Base-by-base conservation (phyloP, 2,113 vertebrate genomes). In the Pterocles burchelli region DNA sequence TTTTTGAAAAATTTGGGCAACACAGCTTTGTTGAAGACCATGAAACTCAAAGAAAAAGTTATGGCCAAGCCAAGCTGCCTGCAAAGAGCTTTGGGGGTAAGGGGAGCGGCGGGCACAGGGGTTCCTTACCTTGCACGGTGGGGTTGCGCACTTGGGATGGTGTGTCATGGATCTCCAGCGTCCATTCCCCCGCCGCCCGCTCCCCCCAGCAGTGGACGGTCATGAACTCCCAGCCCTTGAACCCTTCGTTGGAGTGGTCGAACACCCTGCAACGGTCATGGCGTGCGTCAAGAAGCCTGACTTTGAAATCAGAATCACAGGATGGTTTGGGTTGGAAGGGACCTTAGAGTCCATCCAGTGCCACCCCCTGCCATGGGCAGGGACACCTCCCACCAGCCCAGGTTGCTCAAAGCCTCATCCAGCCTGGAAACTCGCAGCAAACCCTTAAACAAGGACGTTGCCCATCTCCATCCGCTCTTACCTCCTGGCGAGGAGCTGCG, bases 181-280 rank as follows among this genome's bases (percentile, higher is more conserved):
- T 99, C 99, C 99, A 99, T 13, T 97, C 98, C 11, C 99, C 99
- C 1, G 98, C 98, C 0, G 99, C 98, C 59, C 96, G 98, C 94
- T 99, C 99, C 19, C 99, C 99, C 99, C 99, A 99, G 95, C 99
- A 99, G 93, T 99, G 99, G 59, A 99, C 98, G 0, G 98, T 99
- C 99, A 99, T 99, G 96, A 99, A 99, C 90, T 99, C 99, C 99
- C 99, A 99, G 97, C 99, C 98, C 58, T 98, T 99, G 96, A 99
- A 99, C 7, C 99, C 99, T 89, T 99, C 98, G 0, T 97, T 99
- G 66, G 99, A 99, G 83, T 98, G 98, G 95, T 99, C 99, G 49
- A 98, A 98, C 67, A 98, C 96, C 76, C 99, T 99, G 97, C 54
- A 93, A 94, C 2, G 1, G 15, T 11, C 81, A 77, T 1, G 38